A percentile compares a stretch with the other conserved stretches of the same genome.
Conservation (phyloP, 2,113 vertebrate species). For the Pteruthius melanotis region DNA sequence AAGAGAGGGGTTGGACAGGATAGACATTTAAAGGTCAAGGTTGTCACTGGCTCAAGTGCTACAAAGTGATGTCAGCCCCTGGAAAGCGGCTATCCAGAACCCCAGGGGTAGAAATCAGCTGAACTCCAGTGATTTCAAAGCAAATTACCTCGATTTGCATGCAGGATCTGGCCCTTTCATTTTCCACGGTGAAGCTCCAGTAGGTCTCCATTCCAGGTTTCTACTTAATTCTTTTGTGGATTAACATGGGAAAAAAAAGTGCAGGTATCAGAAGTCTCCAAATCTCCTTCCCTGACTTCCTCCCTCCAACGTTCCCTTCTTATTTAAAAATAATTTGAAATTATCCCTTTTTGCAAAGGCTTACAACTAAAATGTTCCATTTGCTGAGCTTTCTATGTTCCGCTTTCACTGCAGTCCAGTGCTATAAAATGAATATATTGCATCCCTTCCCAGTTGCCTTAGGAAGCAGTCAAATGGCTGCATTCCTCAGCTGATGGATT, state of each 20-base stretch:
- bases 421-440: constrained; percentile 75
- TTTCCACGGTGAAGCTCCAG: background rate
- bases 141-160: background rate
- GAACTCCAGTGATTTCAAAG: background rate
- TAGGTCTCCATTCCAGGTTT: background rate
- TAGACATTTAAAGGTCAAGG: background rate
- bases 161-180: background rate
- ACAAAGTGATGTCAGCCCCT: background rate
- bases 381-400: constrained; percentile 53
- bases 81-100: background rate
- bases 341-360: constrained; percentile 18
- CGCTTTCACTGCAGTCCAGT: constrained; percentile 45
- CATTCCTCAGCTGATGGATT: constrained; percentile 78
- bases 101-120: background rate
- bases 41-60: background rate
- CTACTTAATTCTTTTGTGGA: background rate
- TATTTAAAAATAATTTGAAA: background rate
- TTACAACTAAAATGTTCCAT: constrained; percentile 60
- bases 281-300: background rate
- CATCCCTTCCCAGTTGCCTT: constrained; percentile 69
- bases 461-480: constrained; percentile 74
- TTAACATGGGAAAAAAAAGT: background rate
- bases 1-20: background rate
- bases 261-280: background rate
- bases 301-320: background rate